Conservation (phyloP, 2,797 vertebrate genomes). For the Schizopygopsis malacanthus region DNA sequence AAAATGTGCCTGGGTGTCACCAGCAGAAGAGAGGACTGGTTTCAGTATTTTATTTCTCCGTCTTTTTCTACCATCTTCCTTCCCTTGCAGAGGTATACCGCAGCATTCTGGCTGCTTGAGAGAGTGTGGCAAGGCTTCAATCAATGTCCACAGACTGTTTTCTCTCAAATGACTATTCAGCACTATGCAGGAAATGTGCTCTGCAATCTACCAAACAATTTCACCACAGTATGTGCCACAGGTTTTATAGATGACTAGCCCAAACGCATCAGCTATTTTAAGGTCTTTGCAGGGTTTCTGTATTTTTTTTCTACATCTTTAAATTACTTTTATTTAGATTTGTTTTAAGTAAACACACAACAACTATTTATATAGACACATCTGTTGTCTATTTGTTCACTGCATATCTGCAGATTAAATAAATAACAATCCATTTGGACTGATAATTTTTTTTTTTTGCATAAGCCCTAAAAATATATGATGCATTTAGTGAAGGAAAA, state of each 20-base stretch:
- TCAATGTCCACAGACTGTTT: constrained; percentile 51
- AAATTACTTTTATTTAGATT: constrained; percentile 20
- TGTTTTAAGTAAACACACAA: constrained; percentile 8
- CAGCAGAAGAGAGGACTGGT: constrained; percentile 35
- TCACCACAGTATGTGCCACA: constrained; percentile 56
- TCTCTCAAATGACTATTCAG: constrained; percentile 60
- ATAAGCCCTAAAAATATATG: not conserved
- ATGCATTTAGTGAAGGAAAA: not conserved
- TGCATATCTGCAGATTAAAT: not conserved
- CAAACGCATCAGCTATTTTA: constrained; percentile 52
- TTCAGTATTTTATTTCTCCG: not conserved
- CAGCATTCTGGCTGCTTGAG: constrained; percentile 52
- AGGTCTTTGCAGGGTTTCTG: constrained; percentile 24
- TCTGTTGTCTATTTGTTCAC: constrained; percentile 13
- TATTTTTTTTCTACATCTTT: not conserved
- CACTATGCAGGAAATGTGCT: constrained; percentile 66
- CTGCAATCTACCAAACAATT: constrained; percentile 67
- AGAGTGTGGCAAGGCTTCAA: constrained; percentile 33
- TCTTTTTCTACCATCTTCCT: constrained; percentile 13
- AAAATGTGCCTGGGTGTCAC: constrained; percentile 55
- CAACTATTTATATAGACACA: constrained; percentile 25
- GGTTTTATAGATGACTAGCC: constrained; percentile 60
- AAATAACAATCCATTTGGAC: not conserved
- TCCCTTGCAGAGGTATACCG: constrained; percentile 34
- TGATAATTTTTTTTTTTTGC: not conserved